Percentiles rank a stretch among this genome's conserved stretches.
Conservation (phyloP, 1,140 invertebrate genomes). For the Drosophila sulfurigaster region DNA sequence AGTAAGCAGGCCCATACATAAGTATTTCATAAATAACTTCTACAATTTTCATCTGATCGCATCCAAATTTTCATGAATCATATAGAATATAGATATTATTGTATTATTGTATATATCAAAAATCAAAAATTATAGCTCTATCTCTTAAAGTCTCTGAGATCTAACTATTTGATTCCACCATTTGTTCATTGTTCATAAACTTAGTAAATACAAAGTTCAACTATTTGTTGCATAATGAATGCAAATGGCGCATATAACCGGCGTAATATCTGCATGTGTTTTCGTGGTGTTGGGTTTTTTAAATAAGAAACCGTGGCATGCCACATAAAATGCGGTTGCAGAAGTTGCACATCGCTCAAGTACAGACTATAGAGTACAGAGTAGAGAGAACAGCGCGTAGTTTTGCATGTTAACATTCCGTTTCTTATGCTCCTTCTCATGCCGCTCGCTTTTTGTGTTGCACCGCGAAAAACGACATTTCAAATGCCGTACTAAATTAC, state of each 20-base stretch:
- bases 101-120: too few relatives aligned
- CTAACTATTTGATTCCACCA: too few relatives aligned
- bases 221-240: not conserved
- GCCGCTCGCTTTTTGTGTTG: not conserved
- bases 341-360: slow-evolving; percentile 16
- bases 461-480: slow-evolving; percentile 53
- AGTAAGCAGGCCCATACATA: too few relatives aligned
- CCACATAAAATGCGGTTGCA: slow-evolving; percentile 42
- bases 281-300: slow-evolving; percentile 12
- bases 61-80: too few relatives aligned
- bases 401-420: slow-evolving; percentile 53
- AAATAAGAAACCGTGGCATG: slow-evolving; percentile 46
- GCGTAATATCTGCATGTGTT: not conserved
- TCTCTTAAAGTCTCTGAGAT: too few relatives aligned
- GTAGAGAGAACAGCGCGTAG: slow-evolving; percentile 27
- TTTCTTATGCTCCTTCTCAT: slow-evolving; percentile 17
- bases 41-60: too few relatives aligned
- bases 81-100: too few relatives aligned
- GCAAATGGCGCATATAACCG: slow-evolving; percentile 9
- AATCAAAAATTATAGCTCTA: too few relatives aligned
- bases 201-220: not conserved
- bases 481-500: slow-evolving; percentile 72
- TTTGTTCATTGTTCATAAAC: not conserved
- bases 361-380: not conserved
- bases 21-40: too few relatives aligned